Evolutionary conservation across 1,140 invertebrate genomes (phyloP).

Genomic region (Drosophila mojavensis): DNA sequence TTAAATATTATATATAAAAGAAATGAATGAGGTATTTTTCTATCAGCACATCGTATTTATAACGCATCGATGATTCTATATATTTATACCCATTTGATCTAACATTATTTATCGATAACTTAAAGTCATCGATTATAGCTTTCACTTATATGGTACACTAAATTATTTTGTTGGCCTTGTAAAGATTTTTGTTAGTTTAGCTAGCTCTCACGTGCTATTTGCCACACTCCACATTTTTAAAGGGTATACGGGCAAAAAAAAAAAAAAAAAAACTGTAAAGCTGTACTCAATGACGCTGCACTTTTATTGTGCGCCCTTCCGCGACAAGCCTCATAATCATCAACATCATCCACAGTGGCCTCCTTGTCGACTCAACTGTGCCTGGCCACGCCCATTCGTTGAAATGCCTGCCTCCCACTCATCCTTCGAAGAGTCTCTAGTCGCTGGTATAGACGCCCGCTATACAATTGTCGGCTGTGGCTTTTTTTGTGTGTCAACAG

Average conservation of each 20-base stretch:
- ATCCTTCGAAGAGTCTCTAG: conserved; percentile 46
- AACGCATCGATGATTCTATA: too few species aligned
- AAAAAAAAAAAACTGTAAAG: conserved; percentile 4
- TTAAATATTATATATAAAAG: too few species aligned
- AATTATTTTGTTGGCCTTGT: too few species aligned
- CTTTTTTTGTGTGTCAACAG: conserved; percentile 66
- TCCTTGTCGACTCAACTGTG: conserved; percentile 11
- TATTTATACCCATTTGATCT: too few species aligned
- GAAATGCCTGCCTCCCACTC: conserved; percentile 6
- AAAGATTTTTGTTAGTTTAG: too few species aligned
- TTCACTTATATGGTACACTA: too few species aligned
- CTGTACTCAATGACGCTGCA: conserved; percentile 35
- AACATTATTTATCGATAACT: too few species aligned
- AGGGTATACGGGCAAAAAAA: conserved; percentile 26
- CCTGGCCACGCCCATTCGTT: conserved; percentile 5
- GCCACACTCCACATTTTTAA: neutral
- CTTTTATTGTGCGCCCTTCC: conserved; percentile 37
- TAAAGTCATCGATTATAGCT: neutral
- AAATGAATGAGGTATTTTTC: too few species aligned
- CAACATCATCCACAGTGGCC: conserved; percentile 18
- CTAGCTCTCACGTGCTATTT: too few species aligned
- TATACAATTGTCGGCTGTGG: conserved; percentile 62
- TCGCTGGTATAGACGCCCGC: conserved; percentile 59
- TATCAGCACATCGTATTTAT: too few species aligned
- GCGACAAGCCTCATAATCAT: conserved; percentile 46